Percentiles rank a stretch among this genome's conserved stretches.
phyloP scores from a whole-genome alignment of 2,888 invertebrate genomes.

The Asteroscopus sphinx region DNA sequence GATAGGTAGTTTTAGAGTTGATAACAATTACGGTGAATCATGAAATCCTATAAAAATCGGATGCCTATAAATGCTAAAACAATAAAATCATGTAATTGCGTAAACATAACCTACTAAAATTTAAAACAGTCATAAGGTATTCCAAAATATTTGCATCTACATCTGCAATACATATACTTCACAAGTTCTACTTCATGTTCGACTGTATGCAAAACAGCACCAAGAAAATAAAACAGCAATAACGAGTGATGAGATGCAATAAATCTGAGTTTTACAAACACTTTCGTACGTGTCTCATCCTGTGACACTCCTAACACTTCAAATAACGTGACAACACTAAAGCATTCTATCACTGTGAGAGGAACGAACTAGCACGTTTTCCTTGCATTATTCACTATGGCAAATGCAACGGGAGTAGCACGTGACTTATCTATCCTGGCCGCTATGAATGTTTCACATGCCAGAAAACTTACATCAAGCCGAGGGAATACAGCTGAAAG shows the following conservation, averaged over 20 bases:
- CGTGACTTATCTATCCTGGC: constrained; percentile 82
- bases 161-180: constrained; percentile 16
- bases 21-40: constrained; percentile 25
- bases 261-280: constrained; percentile 55
- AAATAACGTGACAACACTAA: constrained; percentile 71
- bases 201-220: constrained; percentile 30
- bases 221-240: constrained; percentile 44
- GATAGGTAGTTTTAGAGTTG: no score
- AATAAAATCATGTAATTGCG: constrained; percentile 20
- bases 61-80: constrained; percentile 11
- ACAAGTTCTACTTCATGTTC: constrained; percentile 1
- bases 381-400: constrained; percentile 86
- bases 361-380: constrained; percentile 72
- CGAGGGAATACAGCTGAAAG: constrained; percentile 68
- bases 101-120: background rate
- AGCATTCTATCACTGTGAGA: constrained; percentile 75
- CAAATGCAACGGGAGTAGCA: constrained; percentile 77
- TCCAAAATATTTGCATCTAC: background rate
- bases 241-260: constrained; percentile 48
- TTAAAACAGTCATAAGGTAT: no score
- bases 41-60: constrained; percentile 33
- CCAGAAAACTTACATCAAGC: constrained; percentile 67
- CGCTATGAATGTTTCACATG: constrained; percentile 74
- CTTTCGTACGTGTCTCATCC: constrained; percentile 59
- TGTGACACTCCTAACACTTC: constrained; percentile 58